Evolutionary conservation across 2,113 vertebrate species (phyloP).

Genomic region (Ciconia stormi): DNA sequence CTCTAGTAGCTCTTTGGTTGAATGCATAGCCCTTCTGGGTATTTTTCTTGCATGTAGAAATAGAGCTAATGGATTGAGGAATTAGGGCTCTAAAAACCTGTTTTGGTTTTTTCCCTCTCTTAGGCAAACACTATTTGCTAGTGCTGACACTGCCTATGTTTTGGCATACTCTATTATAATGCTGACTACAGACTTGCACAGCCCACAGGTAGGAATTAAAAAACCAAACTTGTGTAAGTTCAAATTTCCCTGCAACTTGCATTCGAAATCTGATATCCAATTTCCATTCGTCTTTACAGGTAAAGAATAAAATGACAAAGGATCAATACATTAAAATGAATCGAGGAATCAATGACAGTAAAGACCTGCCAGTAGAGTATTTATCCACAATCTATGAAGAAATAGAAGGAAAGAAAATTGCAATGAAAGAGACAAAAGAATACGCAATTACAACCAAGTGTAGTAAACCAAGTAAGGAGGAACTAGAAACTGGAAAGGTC

Average conservation of each 20-base stretch:
- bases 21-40: neutral
- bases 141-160: slow-evolving; percentile 98
- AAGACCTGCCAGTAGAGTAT: slow-evolving; percentile 95
- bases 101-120: neutral
- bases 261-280: neutral
- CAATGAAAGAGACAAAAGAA: slow-evolving; percentile 96
- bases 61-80: neutral
- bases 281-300: slow-evolving; percentile 71
- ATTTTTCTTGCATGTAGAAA: neutral
- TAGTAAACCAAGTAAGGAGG: slow-evolving; percentile 90
- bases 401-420: slow-evolving; percentile 97
- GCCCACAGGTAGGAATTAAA: slow-evolving; percentile 85
- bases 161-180: slow-evolving; percentile 97
- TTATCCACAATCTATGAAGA: slow-evolving; percentile 94
- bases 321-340: slow-evolving; percentile 99
- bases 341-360: slow-evolving; percentile 95
- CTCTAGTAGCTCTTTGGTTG: neutral
- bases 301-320: slow-evolving; percentile 99
- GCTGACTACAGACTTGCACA: slow-evolving; percentile 97
- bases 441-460: slow-evolving; percentile 89
- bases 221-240: neutral
- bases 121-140: slow-evolving; percentile 95
- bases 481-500: neutral
- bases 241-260: neutral
- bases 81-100: neutral